phyloP scores from a whole-genome alignment of 1,140 invertebrate species.

The Dufourea novaeangliae region DNA sequence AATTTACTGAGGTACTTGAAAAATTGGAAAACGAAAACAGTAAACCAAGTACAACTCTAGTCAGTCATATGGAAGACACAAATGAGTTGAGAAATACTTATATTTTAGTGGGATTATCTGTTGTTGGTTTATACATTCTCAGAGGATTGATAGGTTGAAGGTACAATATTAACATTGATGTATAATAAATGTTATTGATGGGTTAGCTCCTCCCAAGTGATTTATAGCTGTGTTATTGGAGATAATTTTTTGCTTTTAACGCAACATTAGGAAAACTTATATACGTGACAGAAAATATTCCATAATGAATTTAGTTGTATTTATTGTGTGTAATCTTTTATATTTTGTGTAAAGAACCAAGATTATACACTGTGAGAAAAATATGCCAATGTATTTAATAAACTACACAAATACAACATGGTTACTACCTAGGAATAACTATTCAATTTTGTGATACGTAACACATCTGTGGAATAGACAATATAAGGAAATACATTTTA shows the following conservation, averaged over 20 bases:
- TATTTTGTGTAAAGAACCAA: not conserved
- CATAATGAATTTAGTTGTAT: slow-evolving; percentile 8
- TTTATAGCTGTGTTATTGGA: not conserved
- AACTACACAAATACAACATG: slow-evolving; percentile 26
- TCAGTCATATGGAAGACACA: not conserved
- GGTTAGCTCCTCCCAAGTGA: not conserved
- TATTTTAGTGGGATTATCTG: not conserved
- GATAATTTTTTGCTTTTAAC: not conserved
- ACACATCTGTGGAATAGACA: not conserved
- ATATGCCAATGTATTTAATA: slow-evolving; percentile 37
- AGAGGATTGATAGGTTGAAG: not conserved
- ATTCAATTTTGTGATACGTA: slow-evolving; percentile 13
- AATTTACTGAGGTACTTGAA: slow-evolving; percentile 25
- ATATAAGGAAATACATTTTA: slow-evolving; percentile 12
- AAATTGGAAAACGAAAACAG: not conserved
- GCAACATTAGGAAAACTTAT: not conserved
- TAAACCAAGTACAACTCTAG: not conserved
- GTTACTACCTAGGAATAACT: slow-evolving; percentile 9
- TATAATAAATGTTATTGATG: not conserved
- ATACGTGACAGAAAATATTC: not conserved
- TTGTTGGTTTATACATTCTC: not conserved
- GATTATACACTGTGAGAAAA: slow-evolving; percentile 2
- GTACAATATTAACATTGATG: not conserved
- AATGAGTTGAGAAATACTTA: not conserved
- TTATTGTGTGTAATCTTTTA: not conserved